phyloP scores from a whole-genome alignment of 2,113 vertebrate species.

The Pygoscelis adeliae region DNA sequence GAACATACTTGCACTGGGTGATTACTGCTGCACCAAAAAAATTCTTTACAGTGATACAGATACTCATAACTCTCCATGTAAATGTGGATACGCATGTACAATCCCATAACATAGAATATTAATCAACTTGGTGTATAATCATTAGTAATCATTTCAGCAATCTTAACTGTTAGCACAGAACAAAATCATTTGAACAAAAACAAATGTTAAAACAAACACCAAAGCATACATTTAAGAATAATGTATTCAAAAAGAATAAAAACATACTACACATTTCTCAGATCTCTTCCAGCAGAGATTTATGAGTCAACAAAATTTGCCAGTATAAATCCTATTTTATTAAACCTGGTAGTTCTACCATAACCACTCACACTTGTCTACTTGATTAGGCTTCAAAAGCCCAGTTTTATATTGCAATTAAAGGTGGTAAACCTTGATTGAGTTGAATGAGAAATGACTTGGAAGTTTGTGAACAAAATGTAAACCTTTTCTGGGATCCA shows the following conservation, averaged over 20 bases:
- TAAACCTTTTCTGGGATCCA: neutral
- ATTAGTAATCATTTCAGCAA: neutral
- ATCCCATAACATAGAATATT: neutral
- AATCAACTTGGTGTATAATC: neutral
- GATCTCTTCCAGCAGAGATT: neutral
- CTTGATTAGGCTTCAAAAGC: neutral
- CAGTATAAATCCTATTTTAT: neutral
- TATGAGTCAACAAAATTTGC: neutral
- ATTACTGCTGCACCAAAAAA: neutral
- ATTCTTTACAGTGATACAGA: neutral
- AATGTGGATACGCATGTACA: neutral
- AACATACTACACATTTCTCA: neutral
- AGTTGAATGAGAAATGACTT: neutral
- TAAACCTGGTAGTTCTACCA: neutral
- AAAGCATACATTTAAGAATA: neutral
- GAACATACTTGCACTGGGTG: neutral
- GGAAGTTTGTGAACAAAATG: neutral
- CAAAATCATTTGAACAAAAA: neutral
- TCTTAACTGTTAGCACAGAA: neutral
- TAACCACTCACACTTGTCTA: neutral
- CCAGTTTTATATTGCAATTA: neutral
- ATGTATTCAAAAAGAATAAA: neutral
- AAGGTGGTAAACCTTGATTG: neutral
- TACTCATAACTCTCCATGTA: neutral
- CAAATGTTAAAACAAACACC: neutral